A percentile compares a stretch with the other conserved stretches of the same genome.
Evolutionary conservation across 2,797 vertebrate species (phyloP).

Genomic region (Channallabes apus): DNA sequence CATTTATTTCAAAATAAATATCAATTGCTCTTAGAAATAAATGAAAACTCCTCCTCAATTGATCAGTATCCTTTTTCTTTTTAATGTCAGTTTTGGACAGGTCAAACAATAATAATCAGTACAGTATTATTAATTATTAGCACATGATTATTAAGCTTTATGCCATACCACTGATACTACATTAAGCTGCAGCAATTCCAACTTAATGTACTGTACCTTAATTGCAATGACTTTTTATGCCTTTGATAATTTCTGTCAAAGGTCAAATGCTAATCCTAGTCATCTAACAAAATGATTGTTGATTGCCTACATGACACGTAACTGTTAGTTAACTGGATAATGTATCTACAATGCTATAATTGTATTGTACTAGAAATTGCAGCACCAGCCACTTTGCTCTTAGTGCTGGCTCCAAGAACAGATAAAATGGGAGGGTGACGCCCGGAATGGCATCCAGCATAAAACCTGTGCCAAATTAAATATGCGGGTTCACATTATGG

Average conservation of each 20-base stretch:
- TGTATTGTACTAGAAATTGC: not conserved
- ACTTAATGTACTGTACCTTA: not conserved
- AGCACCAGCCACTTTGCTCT: too few relatives aligned
- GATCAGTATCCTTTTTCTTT: conserved; percentile 16
- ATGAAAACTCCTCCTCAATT: not conserved
- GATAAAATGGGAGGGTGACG: too few relatives aligned
- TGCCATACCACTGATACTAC: not conserved
- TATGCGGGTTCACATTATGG: too few relatives aligned
- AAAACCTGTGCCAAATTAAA: too few relatives aligned
- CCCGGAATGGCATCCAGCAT: too few relatives aligned
- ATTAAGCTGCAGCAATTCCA: not conserved
- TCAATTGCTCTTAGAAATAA: not conserved
- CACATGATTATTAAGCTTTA: not conserved
- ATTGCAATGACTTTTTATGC: not conserved
- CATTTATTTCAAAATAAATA: not conserved
- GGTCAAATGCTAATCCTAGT: not conserved
- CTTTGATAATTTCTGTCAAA: not conserved
- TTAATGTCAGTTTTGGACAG: not conserved
- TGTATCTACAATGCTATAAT: not conserved
- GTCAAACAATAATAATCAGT: conserved; percentile 55
- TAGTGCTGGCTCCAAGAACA: too few relatives aligned
- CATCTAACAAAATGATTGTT: not conserved
- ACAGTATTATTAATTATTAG: too few relatives aligned
- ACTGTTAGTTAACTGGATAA: not conserved
- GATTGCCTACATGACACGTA: not conserved